phyloP scores from a whole-genome alignment of 2,113 vertebrate genomes.

The Cyprinus carpio region DNA sequence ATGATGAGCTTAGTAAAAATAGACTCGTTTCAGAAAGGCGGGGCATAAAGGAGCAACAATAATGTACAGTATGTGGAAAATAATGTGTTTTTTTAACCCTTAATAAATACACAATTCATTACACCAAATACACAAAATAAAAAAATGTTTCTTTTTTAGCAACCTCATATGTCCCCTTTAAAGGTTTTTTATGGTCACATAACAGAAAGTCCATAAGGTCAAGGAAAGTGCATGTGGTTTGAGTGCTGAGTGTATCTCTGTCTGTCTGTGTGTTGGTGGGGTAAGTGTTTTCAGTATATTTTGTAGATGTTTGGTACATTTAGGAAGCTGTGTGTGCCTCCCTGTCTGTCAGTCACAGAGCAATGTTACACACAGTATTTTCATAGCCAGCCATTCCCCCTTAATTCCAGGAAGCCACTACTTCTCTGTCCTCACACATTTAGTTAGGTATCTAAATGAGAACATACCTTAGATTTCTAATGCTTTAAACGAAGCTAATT shows the following conservation, averaged over 20 bases:
- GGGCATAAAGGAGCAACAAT: no score
- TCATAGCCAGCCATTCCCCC: neutral
- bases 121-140: no score
- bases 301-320: slow-evolving; percentile 4
- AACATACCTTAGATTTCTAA: neutral
- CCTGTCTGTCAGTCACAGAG: neutral
- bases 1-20: no score
- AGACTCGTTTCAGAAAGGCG: no score
- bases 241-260: neutral
- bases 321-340: neutral
- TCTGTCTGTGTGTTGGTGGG: neutral
- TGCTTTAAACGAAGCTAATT: neutral
- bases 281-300: neutral
- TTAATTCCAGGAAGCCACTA: neutral
- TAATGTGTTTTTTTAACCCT: no score
- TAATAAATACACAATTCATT: no score
- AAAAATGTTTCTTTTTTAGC: no score
- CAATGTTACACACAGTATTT: slow-evolving; percentile 20
- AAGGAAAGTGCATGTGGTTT: slow-evolving; percentile 14
- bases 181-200: no score
- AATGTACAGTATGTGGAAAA: no score
- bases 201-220: no score
- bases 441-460: slow-evolving; percentile 20
- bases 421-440: neutral
- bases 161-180: no score